Conservation (phyloP, 1,140 invertebrate species). For the Cyclina sinensis region DNA sequence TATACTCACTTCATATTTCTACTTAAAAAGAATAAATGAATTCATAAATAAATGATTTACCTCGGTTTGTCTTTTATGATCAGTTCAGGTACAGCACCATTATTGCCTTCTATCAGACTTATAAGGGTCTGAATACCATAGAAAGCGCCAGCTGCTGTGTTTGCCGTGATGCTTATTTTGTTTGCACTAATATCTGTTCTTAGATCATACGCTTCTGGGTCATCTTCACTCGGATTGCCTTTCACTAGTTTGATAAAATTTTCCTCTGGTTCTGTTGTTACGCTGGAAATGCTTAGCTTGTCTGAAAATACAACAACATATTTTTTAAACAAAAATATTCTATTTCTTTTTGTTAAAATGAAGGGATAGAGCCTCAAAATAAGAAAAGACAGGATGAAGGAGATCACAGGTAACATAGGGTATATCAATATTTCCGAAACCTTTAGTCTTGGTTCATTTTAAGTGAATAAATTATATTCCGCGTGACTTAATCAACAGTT, state of each 20-base stretch:
- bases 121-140: conserved; percentile 33
- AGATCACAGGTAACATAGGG: too few species aligned
- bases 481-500: too few species aligned
- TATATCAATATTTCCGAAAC: too few species aligned
- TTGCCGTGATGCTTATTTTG: not conserved
- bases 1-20: too few species aligned
- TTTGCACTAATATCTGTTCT: not conserved
- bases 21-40: too few species aligned
- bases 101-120: conserved; percentile 36
- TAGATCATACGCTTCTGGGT: conserved; percentile 27
- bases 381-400: too few species aligned
- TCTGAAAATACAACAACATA: not conserved
- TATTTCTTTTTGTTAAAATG: too few species aligned
- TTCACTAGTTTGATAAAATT: not conserved
- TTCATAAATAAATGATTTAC: too few species aligned
- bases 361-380: too few species aligned
- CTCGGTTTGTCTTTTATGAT: conserved; percentile 17
- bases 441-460: too few species aligned
- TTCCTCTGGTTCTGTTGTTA: not conserved
- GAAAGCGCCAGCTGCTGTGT: conserved; percentile 17
- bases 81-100: not conserved
- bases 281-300: not conserved
- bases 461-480: too few species aligned
- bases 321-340: too few species aligned
- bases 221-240: not conserved